A percentile compares a stretch with the other conserved stretches of the same genome.
Conservation (phyloP, 2,888 invertebrate species). For the Eristalis arbustorum region DNA sequence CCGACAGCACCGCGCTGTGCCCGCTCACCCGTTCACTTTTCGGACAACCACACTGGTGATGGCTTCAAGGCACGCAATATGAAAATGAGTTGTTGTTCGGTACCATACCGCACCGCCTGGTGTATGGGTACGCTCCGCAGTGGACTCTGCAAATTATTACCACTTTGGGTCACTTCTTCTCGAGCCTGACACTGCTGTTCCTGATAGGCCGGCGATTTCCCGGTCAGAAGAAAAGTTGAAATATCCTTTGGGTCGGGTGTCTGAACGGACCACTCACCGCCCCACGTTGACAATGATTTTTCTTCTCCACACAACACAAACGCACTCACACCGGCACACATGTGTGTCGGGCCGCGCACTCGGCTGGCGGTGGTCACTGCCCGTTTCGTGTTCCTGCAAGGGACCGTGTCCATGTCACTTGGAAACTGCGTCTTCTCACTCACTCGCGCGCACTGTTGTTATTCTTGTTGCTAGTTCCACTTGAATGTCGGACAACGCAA, state of each 20-base stretch:
- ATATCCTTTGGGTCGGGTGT: constrained; percentile 53
- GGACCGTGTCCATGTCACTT: constrained; percentile 62
- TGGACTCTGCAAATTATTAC: constrained; percentile 63
- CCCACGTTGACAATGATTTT: constrained; percentile 67
- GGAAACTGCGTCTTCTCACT: constrained; percentile 64
- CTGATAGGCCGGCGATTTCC: constrained; percentile 68
- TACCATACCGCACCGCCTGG: constrained; percentile 52
- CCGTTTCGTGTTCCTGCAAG: constrained; percentile 65
- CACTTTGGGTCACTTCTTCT: constrained; percentile 69
- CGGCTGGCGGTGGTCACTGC: constrained; percentile 49
- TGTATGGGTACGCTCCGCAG: neutral
- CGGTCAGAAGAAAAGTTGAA: constrained; percentile 57
- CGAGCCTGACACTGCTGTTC: constrained; percentile 62
- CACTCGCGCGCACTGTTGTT: constrained; percentile 64
- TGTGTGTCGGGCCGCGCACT: neutral
- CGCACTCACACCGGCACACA: neutral
- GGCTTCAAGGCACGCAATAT: constrained; percentile 80
- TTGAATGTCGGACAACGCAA: constrained; percentile 68
- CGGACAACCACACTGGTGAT: constrained; percentile 71
- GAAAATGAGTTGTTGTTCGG: constrained; percentile 72
- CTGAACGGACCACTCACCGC: constrained; percentile 11
- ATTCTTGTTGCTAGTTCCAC: constrained; percentile 58
- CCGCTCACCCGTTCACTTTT: constrained; percentile 42
- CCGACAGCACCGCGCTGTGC: neutral
- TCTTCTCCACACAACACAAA: constrained; percentile 20